Conservation (phyloP, 2,888 invertebrate genomes). For the Nezara viridula region DNA sequence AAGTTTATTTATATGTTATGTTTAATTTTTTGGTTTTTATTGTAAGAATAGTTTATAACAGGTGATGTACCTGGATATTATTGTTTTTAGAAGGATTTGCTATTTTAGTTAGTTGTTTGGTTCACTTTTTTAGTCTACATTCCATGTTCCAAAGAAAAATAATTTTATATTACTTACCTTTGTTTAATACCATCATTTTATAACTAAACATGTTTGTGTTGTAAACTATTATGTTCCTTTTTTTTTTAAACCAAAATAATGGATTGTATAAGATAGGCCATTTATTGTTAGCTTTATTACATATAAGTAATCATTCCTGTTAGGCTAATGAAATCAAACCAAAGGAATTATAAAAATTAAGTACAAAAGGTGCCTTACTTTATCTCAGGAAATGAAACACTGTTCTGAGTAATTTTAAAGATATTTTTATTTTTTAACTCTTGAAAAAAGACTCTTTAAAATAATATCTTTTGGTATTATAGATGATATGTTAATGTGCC, state of each 20-base stretch:
- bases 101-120: background rate
- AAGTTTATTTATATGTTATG: background rate
- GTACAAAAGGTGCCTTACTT: conserved; percentile 28
- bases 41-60: conserved; percentile 28
- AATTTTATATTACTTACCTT: background rate
- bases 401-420: background rate
- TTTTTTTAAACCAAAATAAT: background rate
- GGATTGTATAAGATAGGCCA: background rate
- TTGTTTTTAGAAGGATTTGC: conserved; percentile 19
- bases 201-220: background rate
- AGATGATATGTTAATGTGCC: background rate
- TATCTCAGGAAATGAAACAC: background rate
- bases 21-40: background rate
- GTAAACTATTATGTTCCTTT: background rate
- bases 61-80: conserved; percentile 31
- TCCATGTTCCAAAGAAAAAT: background rate
- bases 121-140: background rate
- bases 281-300: background rate
- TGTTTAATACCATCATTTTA: background rate
- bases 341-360: conserved; percentile 3
- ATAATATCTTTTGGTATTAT: conserved; percentile 9
- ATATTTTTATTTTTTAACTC: conserved; percentile 7
- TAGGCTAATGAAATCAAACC: background rate
- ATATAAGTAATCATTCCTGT: background rate
- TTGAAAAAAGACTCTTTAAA: background rate